Evolutionary conservation across 2,888 invertebrate genomes (phyloP).

Genomic region (Norana najaformis): DNA sequence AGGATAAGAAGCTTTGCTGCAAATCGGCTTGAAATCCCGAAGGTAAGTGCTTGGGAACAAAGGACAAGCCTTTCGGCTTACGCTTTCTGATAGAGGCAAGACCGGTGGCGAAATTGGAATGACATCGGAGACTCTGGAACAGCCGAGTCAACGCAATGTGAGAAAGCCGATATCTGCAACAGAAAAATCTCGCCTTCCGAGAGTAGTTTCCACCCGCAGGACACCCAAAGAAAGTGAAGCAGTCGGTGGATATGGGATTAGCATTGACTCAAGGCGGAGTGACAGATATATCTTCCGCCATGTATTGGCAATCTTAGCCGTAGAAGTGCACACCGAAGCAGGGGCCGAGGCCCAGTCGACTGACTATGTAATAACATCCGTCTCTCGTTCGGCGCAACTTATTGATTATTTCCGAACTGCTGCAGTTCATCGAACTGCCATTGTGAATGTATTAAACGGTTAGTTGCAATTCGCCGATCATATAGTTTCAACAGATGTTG

Average conservation of each 20-base stretch:
- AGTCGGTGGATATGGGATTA: neutral
- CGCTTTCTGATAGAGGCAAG: neutral
- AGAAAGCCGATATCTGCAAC: neutral
- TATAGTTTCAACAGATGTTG: neutral
- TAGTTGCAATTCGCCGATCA: neutral
- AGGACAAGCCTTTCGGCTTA: neutral
- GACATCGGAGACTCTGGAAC: neutral
- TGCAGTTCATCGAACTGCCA: neutral
- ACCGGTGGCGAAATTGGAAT: neutral
- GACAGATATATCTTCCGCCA: neutral
- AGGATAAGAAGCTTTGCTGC: too few species aligned
- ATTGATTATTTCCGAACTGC: neutral
- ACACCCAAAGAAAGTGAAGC: neutral
- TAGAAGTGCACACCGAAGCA: neutral
- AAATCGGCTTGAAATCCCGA: too few species aligned
- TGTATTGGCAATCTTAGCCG: neutral
- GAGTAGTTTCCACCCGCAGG: neutral
- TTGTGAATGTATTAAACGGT: neutral
- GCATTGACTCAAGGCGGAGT: neutral
- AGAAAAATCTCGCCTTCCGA: neutral
- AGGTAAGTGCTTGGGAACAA: neutral
- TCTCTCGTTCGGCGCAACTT: neutral
- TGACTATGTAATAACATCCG: neutral
- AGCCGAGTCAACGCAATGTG: neutral
- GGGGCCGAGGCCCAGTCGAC: neutral